Percentiles rank a stretch among this genome's conserved stretches.
These are phyloP conservation scores for Phrynocephalus vlangalii DNA, from an alignment of 2,797 vertebrate species.

Conservation along the genomic window DNA sequence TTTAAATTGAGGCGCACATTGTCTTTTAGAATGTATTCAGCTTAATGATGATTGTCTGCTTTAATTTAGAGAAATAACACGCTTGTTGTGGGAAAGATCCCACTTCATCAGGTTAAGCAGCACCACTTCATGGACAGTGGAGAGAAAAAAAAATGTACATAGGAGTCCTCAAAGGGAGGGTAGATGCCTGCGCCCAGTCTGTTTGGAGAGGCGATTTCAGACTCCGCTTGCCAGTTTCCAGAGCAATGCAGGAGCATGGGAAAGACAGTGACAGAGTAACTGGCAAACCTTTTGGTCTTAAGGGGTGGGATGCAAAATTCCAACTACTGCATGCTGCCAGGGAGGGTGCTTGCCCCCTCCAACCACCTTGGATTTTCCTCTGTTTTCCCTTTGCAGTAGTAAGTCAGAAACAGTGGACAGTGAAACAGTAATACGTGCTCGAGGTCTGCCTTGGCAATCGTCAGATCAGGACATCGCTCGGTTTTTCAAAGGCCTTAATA, in stretches of 20 bases:
- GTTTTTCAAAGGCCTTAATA: constrained; percentile 98
- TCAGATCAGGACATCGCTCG: constrained; percentile 97
- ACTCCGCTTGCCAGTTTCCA: too few species aligned
- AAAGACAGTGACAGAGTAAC: too few species aligned
- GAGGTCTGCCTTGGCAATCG: constrained; percentile 96
- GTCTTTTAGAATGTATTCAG: not conserved
- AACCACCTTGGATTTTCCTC: not conserved
- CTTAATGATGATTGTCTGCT: not conserved
- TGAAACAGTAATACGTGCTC: constrained; percentile 94
- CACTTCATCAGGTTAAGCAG: not conserved
- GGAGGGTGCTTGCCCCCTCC: not conserved
- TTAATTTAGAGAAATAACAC: not conserved
- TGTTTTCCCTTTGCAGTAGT: constrained; percentile 76
- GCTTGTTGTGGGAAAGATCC: not conserved
- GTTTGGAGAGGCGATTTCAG: too few species aligned
- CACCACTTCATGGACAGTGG: too few species aligned
- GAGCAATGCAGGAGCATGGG: too few species aligned
- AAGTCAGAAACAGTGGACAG: constrained; percentile 93
- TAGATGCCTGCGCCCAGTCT: too few species aligned
- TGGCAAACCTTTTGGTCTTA: too few species aligned
- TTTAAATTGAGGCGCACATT: too few species aligned
- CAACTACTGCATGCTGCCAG: too few species aligned
- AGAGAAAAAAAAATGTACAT: too few species aligned
- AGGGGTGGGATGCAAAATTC: too few species aligned
- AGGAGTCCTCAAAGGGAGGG: too few species aligned